Evolutionary conservation across 2,797 vertebrate species (phyloP).

Genomic region (Triplophysa yarkandensis): DNA sequence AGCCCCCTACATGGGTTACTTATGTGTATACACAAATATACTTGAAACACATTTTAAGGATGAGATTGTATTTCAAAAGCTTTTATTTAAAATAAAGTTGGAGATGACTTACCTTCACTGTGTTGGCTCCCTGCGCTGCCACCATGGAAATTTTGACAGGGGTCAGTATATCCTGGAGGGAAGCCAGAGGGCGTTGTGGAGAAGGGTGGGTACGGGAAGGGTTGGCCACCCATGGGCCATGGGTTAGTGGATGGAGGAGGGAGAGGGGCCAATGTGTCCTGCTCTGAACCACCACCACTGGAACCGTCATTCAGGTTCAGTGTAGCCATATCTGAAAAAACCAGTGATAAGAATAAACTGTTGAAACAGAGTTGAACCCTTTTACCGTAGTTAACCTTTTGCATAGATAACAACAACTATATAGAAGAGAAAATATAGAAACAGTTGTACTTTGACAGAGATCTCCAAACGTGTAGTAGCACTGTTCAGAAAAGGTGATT

Average conservation of each 20-base stretch:
- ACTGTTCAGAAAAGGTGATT: conserved; percentile 98
- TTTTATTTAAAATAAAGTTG: background rate
- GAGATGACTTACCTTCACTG: conserved; percentile 86
- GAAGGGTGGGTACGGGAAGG: conserved; percentile 86
- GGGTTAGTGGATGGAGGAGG: conserved; percentile 84
- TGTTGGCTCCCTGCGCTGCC: conserved; percentile 95
- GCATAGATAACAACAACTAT: background rate
- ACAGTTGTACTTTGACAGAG: conserved; percentile 87
- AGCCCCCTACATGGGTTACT: too few species aligned
- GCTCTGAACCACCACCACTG: conserved; percentile 88
- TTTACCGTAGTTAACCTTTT: too few species aligned
- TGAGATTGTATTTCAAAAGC: background rate
- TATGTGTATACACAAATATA: background rate
- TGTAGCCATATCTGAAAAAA: conserved; percentile 85
- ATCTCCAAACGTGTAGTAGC: conserved; percentile 97
- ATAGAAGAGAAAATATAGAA: too few species aligned
- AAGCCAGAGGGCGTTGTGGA: conserved; percentile 88
- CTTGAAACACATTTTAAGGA: background rate
- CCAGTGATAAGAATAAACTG: conserved; percentile 6
- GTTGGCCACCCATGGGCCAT: conserved; percentile 91
- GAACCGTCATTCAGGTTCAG: conserved; percentile 93
- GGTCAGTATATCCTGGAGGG: conserved; percentile 92
- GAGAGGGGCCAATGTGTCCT: conserved; percentile 89
- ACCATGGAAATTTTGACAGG: conserved; percentile 92
- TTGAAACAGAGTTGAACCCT: background rate